Percentiles rank a stretch among this genome's conserved stretches.
Evolutionary conservation across 2,888 invertebrate genomes (phyloP).

Genomic region (Elysia crispata): DNA sequence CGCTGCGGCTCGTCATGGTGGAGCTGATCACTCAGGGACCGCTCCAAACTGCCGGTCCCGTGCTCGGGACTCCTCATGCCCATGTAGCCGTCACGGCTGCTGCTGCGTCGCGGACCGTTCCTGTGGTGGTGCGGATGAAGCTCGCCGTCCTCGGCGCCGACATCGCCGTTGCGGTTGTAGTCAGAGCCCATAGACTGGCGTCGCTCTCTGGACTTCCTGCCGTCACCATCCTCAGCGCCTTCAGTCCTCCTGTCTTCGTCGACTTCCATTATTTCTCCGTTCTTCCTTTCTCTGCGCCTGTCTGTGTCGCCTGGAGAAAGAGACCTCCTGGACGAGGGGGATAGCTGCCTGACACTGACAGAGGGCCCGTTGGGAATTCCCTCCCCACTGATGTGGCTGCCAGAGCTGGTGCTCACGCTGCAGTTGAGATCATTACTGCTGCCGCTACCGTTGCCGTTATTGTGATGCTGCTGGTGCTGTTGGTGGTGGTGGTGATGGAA

Average conservation of each 20-base stretch:
- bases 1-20: not conserved
- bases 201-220: not conserved
- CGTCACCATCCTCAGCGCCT: not conserved
- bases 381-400: not conserved
- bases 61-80: not conserved
- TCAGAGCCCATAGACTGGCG: not conserved
- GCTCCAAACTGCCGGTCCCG: conserved; percentile 2
- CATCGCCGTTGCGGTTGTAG: not conserved
- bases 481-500: conserved; percentile 43
- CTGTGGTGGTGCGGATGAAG: not conserved
- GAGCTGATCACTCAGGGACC: not conserved
- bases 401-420: not conserved
- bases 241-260: not conserved
- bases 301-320: not conserved
- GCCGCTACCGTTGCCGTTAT: not conserved
- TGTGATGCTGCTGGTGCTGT: conserved; percentile 3
- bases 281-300: not conserved
- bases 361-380: not conserved
- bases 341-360: not conserved
- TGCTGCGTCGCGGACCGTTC: not conserved
- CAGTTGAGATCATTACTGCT: not conserved
- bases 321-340: not conserved
- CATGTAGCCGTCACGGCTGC: not conserved
- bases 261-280: not conserved
- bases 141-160: not conserved